phyloP scores from a whole-genome alignment of 2,888 invertebrate species.

The Torymus texanus region DNA sequence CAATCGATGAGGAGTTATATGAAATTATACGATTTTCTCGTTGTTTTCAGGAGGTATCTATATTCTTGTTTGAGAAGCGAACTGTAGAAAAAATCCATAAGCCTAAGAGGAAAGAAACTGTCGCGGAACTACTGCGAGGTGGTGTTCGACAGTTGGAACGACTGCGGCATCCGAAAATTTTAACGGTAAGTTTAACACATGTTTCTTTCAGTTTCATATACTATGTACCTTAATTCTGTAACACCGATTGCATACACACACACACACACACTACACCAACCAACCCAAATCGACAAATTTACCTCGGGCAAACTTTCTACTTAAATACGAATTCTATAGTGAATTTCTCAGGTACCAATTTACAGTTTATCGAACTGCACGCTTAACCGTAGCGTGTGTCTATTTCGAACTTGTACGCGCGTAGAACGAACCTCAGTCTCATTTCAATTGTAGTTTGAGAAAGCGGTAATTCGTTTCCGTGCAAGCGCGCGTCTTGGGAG shows the following conservation, averaged over 20 bases:
- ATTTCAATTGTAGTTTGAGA: constrained; percentile 42
- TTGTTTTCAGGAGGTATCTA: constrained; percentile 88
- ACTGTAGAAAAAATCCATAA: constrained; percentile 94
- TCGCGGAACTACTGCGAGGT: constrained; percentile 89
- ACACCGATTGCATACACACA: too few relatives aligned
- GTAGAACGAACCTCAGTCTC: constrained; percentile 37
- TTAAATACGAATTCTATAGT: background rate
- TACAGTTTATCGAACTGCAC: constrained; percentile 42
- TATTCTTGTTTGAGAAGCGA: constrained; percentile 95
- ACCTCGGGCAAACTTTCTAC: too few relatives aligned
- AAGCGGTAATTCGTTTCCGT: constrained; percentile 32
- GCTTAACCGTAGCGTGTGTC: background rate
- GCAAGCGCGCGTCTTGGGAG: constrained; percentile 20
- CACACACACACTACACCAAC: too few relatives aligned
- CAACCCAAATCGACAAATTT: too few relatives aligned
- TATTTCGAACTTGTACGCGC: constrained; percentile 8
- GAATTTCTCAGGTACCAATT: constrained; percentile 30
- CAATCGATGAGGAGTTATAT: background rate
- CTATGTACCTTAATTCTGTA: background rate
- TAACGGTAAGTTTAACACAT: constrained; percentile 77
- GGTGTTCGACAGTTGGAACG: constrained; percentile 88
- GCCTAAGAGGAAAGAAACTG: constrained; percentile 93
- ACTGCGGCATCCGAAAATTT: constrained; percentile 89
- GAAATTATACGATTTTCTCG: background rate
- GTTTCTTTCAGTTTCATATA: too few relatives aligned